Evolutionary conservation across 2,888 invertebrate species (phyloP).

Genomic region (Junonia oenone): DNA sequence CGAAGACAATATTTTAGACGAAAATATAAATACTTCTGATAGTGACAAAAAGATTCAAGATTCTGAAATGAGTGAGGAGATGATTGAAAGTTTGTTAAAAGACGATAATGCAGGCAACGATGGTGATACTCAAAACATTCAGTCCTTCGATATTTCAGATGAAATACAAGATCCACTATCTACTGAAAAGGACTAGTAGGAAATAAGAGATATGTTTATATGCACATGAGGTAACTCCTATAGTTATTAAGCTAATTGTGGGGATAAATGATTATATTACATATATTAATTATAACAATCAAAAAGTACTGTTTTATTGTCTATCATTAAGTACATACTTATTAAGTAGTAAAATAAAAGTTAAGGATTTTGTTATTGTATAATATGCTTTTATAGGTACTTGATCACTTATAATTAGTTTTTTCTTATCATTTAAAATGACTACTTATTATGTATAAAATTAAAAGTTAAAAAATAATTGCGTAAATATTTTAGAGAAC

Average conservation of each 20-base stretch:
- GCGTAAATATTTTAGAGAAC: background rate
- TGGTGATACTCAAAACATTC: constrained; percentile 16
- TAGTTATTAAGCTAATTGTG: constrained; percentile 19
- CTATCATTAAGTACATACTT: background rate
- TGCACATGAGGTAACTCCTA: constrained; percentile 18
- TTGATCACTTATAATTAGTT: background rate
- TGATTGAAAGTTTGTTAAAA: constrained; percentile 56
- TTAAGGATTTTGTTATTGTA: background rate
- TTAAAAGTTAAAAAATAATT: too few species aligned
- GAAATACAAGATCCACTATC: constrained; percentile 14
- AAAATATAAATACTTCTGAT: constrained; percentile 9
- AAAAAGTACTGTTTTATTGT: background rate
- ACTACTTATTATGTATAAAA: too few species aligned
- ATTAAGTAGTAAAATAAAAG: background rate
- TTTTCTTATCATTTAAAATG: background rate
- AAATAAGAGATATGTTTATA: constrained; percentile 5
- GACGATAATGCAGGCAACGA: constrained; percentile 42
- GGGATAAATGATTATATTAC: constrained; percentile 5
- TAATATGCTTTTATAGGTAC: background rate
- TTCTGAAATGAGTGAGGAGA: constrained; percentile 56
- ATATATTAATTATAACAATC: background rate
- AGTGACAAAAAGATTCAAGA: constrained; percentile 43
- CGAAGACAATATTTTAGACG: constrained; percentile 26
- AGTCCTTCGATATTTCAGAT: constrained; percentile 17
- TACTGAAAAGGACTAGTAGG: constrained; percentile 9